Percentiles rank a stretch among this genome's conserved stretches.
These are phyloP conservation scores for Alloplasta piceator DNA, from an alignment of 2,888 invertebrate species.

Conservation along the genomic window DNA sequence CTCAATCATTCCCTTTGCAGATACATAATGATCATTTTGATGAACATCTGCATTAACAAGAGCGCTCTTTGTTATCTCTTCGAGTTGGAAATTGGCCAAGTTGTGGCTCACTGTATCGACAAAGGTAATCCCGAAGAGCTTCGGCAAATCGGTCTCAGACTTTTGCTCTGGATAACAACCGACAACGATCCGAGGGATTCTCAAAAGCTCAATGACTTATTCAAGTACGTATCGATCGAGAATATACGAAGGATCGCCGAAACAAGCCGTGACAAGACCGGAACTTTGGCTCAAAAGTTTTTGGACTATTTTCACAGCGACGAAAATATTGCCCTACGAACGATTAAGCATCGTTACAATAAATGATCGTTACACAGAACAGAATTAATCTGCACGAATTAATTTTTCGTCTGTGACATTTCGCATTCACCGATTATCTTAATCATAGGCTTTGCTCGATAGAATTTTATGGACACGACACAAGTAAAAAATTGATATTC, in stretches of 20 bases:
- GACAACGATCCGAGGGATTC: conserved; percentile 71
- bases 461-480: no score
- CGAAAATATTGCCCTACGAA: not conserved
- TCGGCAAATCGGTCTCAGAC: conserved; percentile 70
- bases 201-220: conserved; percentile 37
- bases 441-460: not conserved
- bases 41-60: conserved; percentile 81
- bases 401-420: not conserved
- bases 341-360: not conserved
- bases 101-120: conserved; percentile 70
- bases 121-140: conserved; percentile 69
- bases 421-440: not conserved
- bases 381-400: not conserved
- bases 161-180: conserved; percentile 76
- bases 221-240: conserved; percentile 64
- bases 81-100: conserved; percentile 70
- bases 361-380: conserved; percentile 3
- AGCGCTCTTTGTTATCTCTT: conserved; percentile 76
- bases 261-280: conserved; percentile 60
- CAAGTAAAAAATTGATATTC: no score
- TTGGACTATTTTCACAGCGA: conserved; percentile 44
- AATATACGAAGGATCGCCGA: conserved; percentile 70
- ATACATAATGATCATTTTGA: conserved; percentile 80
- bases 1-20: conserved; percentile 68
- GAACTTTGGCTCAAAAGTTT: conserved; percentile 70